phyloP scores from a whole-genome alignment of 2,113 vertebrate species.

The Dermatemys mawii region DNA sequence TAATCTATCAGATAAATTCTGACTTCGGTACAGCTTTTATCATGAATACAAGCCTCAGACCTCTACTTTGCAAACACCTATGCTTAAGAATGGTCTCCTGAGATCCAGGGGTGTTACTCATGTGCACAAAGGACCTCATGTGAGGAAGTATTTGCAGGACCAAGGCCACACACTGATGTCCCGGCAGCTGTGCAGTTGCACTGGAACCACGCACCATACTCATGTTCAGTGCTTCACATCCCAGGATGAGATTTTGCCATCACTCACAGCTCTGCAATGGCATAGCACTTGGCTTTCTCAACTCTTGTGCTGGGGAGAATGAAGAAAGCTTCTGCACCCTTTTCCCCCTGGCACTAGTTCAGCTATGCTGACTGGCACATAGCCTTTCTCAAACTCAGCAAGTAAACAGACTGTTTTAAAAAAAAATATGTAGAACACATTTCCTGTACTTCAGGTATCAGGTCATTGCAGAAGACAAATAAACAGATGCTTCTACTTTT shows the following conservation, averaged over 20 bases:
- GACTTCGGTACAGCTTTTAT: neutral
- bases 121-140: neutral
- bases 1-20: too few species aligned
- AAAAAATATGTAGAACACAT: neutral
- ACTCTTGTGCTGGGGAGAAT: neutral
- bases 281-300: neutral
- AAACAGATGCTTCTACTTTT: neutral
- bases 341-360: neutral
- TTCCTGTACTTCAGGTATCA: neutral
- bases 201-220: too few species aligned
- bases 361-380: rapidly evolving
- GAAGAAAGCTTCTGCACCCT: neutral
- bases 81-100: neutral
- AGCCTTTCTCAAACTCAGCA: neutral
- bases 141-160: neutral
- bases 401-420: neutral
- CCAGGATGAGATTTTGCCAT: too few species aligned
- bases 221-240: too few species aligned
- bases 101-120: neutral
- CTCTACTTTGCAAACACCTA: neutral
- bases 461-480: neutral
- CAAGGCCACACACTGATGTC: too few species aligned
- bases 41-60: neutral
- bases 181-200: too few species aligned
- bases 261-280: neutral